A percentile compares a stretch with the other conserved stretches of the same genome.
Conservation (phyloP, 1,140 invertebrate genomes). For the Euwallacea similis region DNA sequence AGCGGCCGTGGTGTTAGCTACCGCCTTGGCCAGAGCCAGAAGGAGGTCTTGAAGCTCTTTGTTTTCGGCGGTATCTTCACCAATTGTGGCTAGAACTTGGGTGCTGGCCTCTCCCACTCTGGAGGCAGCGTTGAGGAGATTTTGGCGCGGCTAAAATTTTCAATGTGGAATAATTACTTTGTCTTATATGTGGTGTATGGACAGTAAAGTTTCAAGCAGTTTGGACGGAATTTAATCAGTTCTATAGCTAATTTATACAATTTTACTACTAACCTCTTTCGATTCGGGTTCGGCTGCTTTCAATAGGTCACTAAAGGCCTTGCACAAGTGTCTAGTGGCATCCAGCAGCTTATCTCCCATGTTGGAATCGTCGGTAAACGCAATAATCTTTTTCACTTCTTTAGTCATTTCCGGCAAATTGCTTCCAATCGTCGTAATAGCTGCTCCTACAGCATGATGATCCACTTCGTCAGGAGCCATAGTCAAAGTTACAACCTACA, state of each 20-base stretch:
- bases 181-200: too few relatives aligned
- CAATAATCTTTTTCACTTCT: conserved; percentile 91
- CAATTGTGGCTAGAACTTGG: conserved; percentile 90
- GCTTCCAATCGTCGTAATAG: conserved; percentile 94
- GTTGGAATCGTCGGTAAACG: conserved; percentile 82
- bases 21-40: conserved; percentile 88
- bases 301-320: conserved; percentile 92
- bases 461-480: conserved; percentile 84
- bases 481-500: conserved; percentile 88
- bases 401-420: conserved; percentile 96
- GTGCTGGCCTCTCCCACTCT: conserved; percentile 95
- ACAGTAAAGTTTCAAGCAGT: neutral
- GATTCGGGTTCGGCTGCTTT: conserved; percentile 91
- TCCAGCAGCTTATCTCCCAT: conserved; percentile 86
- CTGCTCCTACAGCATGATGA: conserved; percentile 93
- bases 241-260: neutral
- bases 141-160: conserved; percentile 71
- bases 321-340: conserved; percentile 88
- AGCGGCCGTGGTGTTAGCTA: conserved; percentile 95
- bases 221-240: neutral
- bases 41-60: conserved; percentile 82
- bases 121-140: conserved; percentile 89
- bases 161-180: neutral
- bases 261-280: conserved; percentile 68
- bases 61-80: conserved; percentile 82